Conservation (phyloP, 2,888 invertebrate genomes). For the Scaptomyza flava region DNA sequence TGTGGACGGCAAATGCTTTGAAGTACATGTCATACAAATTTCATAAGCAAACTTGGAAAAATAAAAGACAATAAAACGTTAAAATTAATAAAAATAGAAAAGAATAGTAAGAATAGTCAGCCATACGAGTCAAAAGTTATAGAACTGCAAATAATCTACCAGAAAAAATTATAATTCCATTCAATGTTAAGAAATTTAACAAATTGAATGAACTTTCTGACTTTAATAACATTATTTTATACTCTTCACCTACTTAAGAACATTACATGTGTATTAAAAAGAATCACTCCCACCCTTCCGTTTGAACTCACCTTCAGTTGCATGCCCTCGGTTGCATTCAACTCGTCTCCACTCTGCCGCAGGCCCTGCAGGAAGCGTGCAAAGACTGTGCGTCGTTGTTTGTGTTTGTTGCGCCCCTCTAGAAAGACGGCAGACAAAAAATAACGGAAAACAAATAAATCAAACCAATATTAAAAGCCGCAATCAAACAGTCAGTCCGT, state of each 20-base stretch:
- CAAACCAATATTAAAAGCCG: conserved; percentile 60
- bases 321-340: conserved; percentile 84
- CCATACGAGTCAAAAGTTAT: background rate
- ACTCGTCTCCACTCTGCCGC: conserved; percentile 83
- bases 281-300: background rate
- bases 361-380: conserved; percentile 83
- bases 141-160: background rate
- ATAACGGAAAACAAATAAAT: conserved; percentile 19
- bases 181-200: background rate
- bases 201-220: no score
- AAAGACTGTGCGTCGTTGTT: conserved; percentile 84
- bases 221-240: background rate
- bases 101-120: background rate
- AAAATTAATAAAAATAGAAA: background rate
- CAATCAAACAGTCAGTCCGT: conserved; percentile 51
- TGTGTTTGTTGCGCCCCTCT: conserved; percentile 84
- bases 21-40: conserved; percentile 55
- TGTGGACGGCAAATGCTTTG: conserved; percentile 58
- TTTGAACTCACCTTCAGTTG: conserved; percentile 83
- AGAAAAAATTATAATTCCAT: no score
- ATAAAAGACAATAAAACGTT: conserved; percentile 4
- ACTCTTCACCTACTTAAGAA: background rate
- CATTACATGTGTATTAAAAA: background rate
- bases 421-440: background rate
- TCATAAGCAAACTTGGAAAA: conserved; percentile 25